These are phyloP conservation scores for Drosophila formosana DNA, from an alignment of 2,888 invertebrate genomes.

Conservation along the genomic window DNA sequence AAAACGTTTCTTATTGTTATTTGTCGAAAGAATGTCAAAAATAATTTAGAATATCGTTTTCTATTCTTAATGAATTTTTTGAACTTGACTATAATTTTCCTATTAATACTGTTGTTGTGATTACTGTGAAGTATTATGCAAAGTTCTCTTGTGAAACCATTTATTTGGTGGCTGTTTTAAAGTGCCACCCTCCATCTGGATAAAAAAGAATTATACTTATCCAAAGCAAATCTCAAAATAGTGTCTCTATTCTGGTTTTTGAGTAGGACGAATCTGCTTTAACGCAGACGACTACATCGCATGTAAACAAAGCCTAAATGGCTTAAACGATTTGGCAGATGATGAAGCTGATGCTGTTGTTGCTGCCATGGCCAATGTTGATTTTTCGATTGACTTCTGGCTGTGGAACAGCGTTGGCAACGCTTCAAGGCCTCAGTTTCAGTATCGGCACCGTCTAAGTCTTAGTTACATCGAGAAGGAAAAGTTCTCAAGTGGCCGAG, in stretches of 20 bases:
- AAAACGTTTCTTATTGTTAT: too few species aligned
- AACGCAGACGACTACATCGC: constrained; percentile 1
- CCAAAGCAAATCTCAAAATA: constrained; percentile 4
- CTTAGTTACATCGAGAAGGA: constrained; percentile 53
- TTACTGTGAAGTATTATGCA: neutral
- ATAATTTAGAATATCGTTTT: too few species aligned
- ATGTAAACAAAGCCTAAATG: constrained; percentile 55
- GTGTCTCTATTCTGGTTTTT: neutral
- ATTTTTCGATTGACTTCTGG: constrained; percentile 53
- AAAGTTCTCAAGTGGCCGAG: constrained; percentile 53
- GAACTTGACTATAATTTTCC: too few species aligned
- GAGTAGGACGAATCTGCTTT: neutral
- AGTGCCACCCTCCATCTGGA: neutral
- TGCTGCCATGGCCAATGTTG: constrained; percentile 39
- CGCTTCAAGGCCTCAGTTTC: constrained; percentile 26
- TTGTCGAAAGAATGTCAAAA: too few species aligned
- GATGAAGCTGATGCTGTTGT: constrained; percentile 18
- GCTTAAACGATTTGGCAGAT: constrained; percentile 49
- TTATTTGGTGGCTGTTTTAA: neutral
- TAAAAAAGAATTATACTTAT: constrained; percentile 1
- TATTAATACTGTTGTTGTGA: neutral
- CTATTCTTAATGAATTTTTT: too few species aligned
- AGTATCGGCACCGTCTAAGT: constrained; percentile 34
- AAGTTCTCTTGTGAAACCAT: neutral
- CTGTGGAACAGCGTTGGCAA: constrained; percentile 28